These are phyloP conservation scores for Papilio xuthus DNA, from an alignment of 1,140 invertebrate genomes.

Conservation along the genomic window DNA sequence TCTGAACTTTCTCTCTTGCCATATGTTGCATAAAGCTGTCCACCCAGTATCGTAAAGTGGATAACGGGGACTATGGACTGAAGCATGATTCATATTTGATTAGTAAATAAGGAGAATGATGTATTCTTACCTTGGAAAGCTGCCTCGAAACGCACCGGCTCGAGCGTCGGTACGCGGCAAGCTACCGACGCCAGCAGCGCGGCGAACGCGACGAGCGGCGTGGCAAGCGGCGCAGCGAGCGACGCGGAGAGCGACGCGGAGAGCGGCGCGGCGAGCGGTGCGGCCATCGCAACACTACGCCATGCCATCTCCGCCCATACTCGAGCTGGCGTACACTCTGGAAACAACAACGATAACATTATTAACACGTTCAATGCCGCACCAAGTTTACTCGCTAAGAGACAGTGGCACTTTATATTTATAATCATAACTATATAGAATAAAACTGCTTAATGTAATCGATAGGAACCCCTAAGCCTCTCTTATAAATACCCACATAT, in stretches of 20 bases:
- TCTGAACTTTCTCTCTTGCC: too few relatives aligned
- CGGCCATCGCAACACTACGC: constrained; percentile 62
- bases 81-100: too few relatives aligned
- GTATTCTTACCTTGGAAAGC: constrained; percentile 71
- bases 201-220: too few relatives aligned
- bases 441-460: background rate
- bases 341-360: constrained; percentile 19
- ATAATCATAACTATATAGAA: too few relatives aligned
- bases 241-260: constrained; percentile 56
- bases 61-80: too few relatives aligned
- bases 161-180: constrained; percentile 62
- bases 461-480: too few relatives aligned
- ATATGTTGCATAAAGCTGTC: too few relatives aligned
- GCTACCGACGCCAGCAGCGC: constrained; percentile 59
- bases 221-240: constrained; percentile 58
- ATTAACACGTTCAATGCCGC: background rate
- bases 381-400: background rate
- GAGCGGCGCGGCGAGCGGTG: constrained; percentile 60
- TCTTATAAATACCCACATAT: too few relatives aligned
- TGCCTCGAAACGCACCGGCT: constrained; percentile 68
- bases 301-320: constrained; percentile 73
- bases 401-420: too few relatives aligned
- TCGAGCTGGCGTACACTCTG: constrained; percentile 45
- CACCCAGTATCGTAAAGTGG: too few relatives aligned
- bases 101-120: background rate